phyloP scores from a whole-genome alignment of 2,113 vertebrate species.

The Triplophysa dalaica region DNA sequence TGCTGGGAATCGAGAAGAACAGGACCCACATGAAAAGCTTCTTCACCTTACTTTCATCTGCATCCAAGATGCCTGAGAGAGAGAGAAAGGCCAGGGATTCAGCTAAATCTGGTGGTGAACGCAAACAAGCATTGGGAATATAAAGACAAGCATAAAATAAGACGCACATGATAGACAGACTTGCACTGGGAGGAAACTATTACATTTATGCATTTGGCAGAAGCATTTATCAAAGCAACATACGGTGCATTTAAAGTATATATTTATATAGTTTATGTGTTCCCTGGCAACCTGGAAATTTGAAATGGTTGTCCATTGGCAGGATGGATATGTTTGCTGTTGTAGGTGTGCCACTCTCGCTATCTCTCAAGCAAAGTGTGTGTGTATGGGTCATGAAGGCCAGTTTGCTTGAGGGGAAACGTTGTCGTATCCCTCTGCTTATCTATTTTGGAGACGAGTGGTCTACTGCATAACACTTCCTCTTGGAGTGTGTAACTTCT shows the following conservation, averaged over 20 bases:
- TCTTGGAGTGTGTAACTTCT: background rate
- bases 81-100: conserved; percentile 35
- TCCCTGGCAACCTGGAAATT: no score
- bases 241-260: no score
- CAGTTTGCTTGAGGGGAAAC: conserved; percentile 4
- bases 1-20: conserved; percentile 52
- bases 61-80: conserved; percentile 40
- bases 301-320: no score
- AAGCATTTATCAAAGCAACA: no score
- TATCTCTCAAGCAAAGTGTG: conserved; percentile 5
- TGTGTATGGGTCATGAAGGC: background rate
- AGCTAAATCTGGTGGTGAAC: conserved; percentile 51
- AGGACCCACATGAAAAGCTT: conserved; percentile 68
- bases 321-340: no score
- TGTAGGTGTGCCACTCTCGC: background rate
- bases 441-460: conserved; percentile 15
- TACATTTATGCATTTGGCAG: no score
- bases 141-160: conserved; percentile 4
- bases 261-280: no score
- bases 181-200: background rate
- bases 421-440: background rate
- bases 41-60: conserved; percentile 75
- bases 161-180: background rate
- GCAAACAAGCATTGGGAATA: no score
- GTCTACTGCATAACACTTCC: conserved; percentile 21